Evolutionary conservation across 64 coral and sea anemone genomes (phyloP), one percentile per base, ranked within the genome.

Genomic region (Montipora sp.): DNA sequence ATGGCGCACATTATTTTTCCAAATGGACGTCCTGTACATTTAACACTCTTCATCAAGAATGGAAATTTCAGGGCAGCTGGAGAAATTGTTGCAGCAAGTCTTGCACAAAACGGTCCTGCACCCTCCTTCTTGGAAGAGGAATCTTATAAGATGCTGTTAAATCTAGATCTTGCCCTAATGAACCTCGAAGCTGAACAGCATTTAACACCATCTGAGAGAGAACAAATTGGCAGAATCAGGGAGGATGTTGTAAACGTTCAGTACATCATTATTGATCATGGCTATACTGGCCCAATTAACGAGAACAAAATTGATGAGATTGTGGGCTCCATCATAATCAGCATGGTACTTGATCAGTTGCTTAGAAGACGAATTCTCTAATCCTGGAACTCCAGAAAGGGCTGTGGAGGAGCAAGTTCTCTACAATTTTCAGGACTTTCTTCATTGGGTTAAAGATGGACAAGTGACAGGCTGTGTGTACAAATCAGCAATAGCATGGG

Each of bases 341-440:
- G 78, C 71, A 94, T 94, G 20, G 80, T 95, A 95, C 47, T 43
- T 95, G 27, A 27, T 27, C 27, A 27, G 27, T 27, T 27, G 27
- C 27, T 27, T 27, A 27, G 27, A 27, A 51, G 50, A 70, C 13
- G 73, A 74, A 73, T 68, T 79, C 18, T 1, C 87, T 13, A 7
- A 90, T 9, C 88, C 89, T 68, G 84, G 84, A 9, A 70, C 84
- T 6, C 53, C 74, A 73, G 57, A 11, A 48, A n/a, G 76, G 49
- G 23, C 58, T 46, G 67, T 59, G 72, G 92, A 93, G 50, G 85
- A 93, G 27, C 4, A 89, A 18, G 61, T 88, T 63, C 45, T 94
- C 53, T 80, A 87, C 79, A 44, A 78, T 61, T 87, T 95, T 11
- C 93, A 95, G 73, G 88, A 95, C 27, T 89, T 95, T 24, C 93